Percentiles rank a stretch among this genome's conserved stretches.
Evolutionary conservation across 2,113 vertebrate genomes (phyloP).

Genomic region (Heterotilapia buettikoferi): DNA sequence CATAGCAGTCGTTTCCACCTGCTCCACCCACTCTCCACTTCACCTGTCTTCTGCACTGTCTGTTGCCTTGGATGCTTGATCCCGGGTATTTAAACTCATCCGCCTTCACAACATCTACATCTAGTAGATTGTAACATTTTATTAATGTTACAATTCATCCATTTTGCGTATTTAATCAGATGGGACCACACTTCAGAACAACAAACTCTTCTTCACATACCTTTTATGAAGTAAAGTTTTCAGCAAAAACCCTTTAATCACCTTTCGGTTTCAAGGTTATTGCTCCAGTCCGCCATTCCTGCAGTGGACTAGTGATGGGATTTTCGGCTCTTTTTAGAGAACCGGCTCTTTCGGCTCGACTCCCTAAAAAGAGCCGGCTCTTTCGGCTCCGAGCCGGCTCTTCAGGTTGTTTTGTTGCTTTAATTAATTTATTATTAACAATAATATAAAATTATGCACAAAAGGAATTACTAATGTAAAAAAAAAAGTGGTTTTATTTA

Average conservation of each 20-base stretch:
- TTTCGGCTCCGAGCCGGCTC: no score
- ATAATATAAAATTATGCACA: no score
- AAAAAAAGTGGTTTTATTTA: no score
- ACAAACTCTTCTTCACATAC: background rate
- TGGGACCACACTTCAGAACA: background rate
- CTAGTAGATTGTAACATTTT: background rate
- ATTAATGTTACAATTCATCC: background rate
- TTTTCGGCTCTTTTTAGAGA: no score
- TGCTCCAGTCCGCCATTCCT: background rate
- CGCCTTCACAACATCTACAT: background rate
- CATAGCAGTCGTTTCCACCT: background rate
- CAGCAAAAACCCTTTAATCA: background rate
- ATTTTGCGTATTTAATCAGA: background rate
- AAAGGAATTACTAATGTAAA: no score
- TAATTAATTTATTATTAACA: no score
- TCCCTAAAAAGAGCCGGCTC: no score
- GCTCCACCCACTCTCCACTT: background rate
- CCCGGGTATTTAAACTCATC: background rate
- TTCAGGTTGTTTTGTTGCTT: no score
- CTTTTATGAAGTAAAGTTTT: background rate
- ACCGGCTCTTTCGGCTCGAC: no score
- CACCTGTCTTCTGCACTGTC: background rate
- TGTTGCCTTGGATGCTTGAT: background rate
- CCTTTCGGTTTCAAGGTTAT: background rate
- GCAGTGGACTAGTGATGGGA: no score